Evolutionary conservation across 2,888 invertebrate genomes (phyloP).

Genomic region (Sthenelais limicola): DNA sequence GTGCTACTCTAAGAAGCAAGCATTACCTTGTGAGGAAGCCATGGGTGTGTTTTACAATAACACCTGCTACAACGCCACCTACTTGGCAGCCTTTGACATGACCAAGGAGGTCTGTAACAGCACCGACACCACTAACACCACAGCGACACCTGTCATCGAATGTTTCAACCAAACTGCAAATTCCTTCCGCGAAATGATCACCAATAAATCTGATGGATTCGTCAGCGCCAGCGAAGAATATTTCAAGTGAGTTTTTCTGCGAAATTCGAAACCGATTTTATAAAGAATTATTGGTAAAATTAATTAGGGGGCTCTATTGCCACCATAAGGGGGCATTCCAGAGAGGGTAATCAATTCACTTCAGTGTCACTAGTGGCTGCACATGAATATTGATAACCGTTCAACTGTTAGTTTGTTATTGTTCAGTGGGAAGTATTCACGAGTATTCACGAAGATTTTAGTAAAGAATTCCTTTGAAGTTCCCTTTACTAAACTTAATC

Average conservation of each 20-base stretch:
- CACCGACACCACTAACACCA: not conserved
- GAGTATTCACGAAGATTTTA: no score
- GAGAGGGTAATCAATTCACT: not conserved
- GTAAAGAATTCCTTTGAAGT: no score
- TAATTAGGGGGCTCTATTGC: not conserved
- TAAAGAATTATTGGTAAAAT: not conserved
- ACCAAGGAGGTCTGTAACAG: slow-evolving; percentile 24
- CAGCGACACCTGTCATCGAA: not conserved
- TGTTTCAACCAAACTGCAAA: slow-evolving; percentile 40
- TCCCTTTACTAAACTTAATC: no score
- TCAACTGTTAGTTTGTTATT: no score
- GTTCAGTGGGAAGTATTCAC: no score
- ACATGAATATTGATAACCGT: no score
- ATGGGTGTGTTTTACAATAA: slow-evolving; percentile 45
- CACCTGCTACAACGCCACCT: slow-evolving; percentile 50
- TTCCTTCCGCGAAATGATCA: slow-evolving; percentile 15
- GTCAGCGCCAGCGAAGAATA: slow-evolving; percentile 50
- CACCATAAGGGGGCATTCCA: not conserved
- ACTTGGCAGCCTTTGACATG: slow-evolving; percentile 38
- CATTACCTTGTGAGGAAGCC: slow-evolving; percentile 39
- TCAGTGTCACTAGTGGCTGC: no score
- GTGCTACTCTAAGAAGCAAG: slow-evolving; percentile 49
- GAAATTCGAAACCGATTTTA: not conserved
- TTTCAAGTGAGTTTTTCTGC: slow-evolving; percentile 47
- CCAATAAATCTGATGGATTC: slow-evolving; percentile 34